Evolutionary conservation across 2,888 invertebrate species (phyloP).

Genomic region (Trichopoda pennipes): DNA sequence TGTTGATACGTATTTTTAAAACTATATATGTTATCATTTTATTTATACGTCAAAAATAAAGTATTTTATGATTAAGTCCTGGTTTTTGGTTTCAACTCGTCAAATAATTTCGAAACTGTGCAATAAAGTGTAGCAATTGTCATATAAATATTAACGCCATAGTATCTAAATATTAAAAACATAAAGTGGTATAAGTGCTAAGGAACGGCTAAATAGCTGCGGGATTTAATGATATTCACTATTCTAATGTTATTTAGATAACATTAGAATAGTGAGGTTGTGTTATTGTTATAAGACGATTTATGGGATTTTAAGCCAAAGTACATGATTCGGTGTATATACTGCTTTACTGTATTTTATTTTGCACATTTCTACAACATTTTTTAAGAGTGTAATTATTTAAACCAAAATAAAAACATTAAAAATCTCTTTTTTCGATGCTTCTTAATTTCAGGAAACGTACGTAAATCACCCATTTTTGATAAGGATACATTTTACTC

Average conservation of each 20-base stretch:
- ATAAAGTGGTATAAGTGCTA: neutral
- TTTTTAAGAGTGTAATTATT: too few relatives aligned
- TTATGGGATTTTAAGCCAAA: slow-evolving; percentile 44
- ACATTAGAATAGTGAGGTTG: slow-evolving; percentile 26
- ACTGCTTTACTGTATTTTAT: neutral
- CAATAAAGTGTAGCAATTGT: slow-evolving; percentile 48
- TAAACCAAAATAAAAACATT: too few relatives aligned
- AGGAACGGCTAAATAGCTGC: slow-evolving; percentile 16
- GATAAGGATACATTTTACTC: too few relatives aligned
- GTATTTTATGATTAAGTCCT: slow-evolving; percentile 55
- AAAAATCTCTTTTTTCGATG: too few relatives aligned
- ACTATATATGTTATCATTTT: neutral
- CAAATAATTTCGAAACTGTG: slow-evolving; percentile 47
- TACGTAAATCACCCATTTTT: too few relatives aligned
- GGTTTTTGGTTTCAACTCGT: slow-evolving; percentile 51
- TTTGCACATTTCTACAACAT: too few relatives aligned
- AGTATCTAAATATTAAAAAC: neutral
- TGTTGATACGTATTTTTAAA: neutral
- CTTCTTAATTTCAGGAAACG: too few relatives aligned
- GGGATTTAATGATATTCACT: slow-evolving; percentile 45
- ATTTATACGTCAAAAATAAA: slow-evolving; percentile 18
- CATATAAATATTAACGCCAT: slow-evolving; percentile 6
- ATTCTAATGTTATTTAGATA: too few relatives aligned
- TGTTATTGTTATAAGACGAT: slow-evolving; percentile 37
- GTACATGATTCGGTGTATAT: slow-evolving; percentile 3